Evolutionary conservation across 1,140 invertebrate genomes (phyloP).

Genomic region (Drosophila serrata): DNA sequence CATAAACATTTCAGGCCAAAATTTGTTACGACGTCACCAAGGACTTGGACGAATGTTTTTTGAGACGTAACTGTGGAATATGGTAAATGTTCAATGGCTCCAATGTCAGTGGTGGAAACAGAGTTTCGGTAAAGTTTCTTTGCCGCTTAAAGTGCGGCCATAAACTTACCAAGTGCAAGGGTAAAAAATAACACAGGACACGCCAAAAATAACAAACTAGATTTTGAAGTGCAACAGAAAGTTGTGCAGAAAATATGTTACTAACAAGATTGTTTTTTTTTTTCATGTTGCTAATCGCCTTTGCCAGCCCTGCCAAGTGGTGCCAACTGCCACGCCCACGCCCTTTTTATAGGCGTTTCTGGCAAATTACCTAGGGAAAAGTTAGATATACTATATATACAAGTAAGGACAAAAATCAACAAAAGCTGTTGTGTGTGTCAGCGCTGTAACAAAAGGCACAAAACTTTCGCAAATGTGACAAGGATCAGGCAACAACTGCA

Average conservation of each 20-base stretch:
- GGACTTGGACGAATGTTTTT: slow-evolving; percentile 13
- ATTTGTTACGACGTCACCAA: slow-evolving; percentile 57
- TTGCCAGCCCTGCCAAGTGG: slow-evolving; percentile 18
- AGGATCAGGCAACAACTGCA: slow-evolving; percentile 12
- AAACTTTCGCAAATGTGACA: slow-evolving; percentile 52
- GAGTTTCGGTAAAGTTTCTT: slow-evolving; percentile 62
- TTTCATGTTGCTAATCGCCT: slow-evolving; percentile 45
- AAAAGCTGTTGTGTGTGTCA: slow-evolving; percentile 57
- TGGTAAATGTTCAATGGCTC: slow-evolving; percentile 30
- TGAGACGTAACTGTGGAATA: slow-evolving; percentile 4
- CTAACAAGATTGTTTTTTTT: slow-evolving; percentile 34
- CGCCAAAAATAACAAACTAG: slow-evolving; percentile 33
- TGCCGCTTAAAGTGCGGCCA: slow-evolving; percentile 52
- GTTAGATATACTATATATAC: slow-evolving; percentile 32
- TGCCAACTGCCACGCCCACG: slow-evolving; percentile 1
- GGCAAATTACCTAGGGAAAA: slow-evolving; percentile 68
- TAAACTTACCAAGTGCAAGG: slow-evolving; percentile 70
- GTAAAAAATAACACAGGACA: slow-evolving; percentile 30
- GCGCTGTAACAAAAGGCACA: slow-evolving; percentile 50
- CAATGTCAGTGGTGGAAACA: slow-evolving; percentile 14
- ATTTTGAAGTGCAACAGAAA: slow-evolving; percentile 50
- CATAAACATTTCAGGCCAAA: slow-evolving; percentile 72
- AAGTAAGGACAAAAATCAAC: slow-evolving; percentile 47
- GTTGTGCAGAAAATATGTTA: slow-evolving; percentile 38
- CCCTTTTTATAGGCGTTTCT: slow-evolving; percentile 41